Evolutionary conservation across 2,888 invertebrate species (phyloP).

Genomic region (Drosophila nigricruria): DNA sequence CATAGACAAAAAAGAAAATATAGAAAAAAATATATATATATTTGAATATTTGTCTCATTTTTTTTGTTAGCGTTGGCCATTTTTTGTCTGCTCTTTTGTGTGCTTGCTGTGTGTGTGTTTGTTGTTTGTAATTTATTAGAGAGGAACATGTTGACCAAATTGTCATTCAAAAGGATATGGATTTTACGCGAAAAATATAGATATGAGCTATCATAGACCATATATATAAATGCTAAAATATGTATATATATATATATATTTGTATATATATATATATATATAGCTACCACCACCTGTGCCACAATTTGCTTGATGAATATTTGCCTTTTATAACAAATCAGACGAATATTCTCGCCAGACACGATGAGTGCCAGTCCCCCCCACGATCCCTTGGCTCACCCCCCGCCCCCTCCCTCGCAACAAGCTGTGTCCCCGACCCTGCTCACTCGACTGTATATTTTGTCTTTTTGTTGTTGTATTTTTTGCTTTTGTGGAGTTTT

Average conservation of each 20-base stretch:
- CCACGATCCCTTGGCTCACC: too few relatives aligned
- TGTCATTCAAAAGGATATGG: constrained; percentile 79
- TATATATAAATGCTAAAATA: constrained; percentile 32
- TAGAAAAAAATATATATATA: constrained; percentile 30
- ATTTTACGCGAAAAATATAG: constrained; percentile 54
- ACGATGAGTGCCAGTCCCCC: constrained; percentile 39
- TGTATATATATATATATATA: constrained; percentile 28
- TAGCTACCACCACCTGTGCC: constrained; percentile 33
- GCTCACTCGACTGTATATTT: constrained; percentile 24
- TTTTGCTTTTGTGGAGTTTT: constrained; percentile 46
- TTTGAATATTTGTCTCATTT: constrained; percentile 36
- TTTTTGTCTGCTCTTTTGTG: constrained; percentile 69
- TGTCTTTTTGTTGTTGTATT: constrained; percentile 20
- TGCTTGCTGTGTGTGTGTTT: constrained; percentile 26
- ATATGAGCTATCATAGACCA: constrained; percentile 61
- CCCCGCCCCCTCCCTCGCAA: too few relatives aligned
- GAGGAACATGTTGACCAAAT: constrained; percentile 80
- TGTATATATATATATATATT: constrained; percentile 38
- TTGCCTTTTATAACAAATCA: constrained; percentile 78
- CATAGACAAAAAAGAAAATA: not conserved
- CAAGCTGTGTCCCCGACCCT: not conserved
- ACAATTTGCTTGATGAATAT: constrained; percentile 78
- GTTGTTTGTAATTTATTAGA: constrained; percentile 77
- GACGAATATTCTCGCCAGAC: constrained; percentile 58
- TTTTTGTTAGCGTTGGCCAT: constrained; percentile 46